Conservation (phyloP, 64 coral and sea anemone species). For the Montipora foliosa region DNA sequence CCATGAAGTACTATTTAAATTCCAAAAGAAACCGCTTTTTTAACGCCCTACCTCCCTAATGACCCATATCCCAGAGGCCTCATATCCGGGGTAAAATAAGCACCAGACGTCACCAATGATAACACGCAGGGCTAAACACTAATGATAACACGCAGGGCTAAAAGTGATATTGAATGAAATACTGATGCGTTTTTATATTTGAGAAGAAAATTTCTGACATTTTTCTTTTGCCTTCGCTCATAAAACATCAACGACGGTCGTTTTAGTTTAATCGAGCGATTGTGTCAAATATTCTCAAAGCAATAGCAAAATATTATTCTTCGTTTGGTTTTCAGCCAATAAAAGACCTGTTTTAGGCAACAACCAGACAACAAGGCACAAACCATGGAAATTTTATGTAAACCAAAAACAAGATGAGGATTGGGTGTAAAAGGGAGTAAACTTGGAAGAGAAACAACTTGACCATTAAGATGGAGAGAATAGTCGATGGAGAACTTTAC, state of each 20-base stretch:
- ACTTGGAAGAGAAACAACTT: neutral
- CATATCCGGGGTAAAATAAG: too few relatives aligned
- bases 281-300: neutral
- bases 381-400: neutral
- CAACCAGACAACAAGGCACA: neutral
- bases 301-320: neutral
- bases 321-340: neutral
- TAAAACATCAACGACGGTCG: neutral
- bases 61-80: too few relatives aligned
- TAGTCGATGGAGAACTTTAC: neutral
- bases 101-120: neutral
- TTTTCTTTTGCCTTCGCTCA: neutral
- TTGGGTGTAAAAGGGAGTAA: neutral
- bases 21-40: too few relatives aligned
- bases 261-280: neutral
- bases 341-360: neutral
- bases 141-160: too few relatives aligned
- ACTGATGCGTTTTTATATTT: neutral
- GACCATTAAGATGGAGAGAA: too few relatives aligned
- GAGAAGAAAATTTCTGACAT: neutral
- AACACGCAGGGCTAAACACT: too few relatives aligned
- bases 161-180: conserved; percentile 2
- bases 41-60: too few relatives aligned
- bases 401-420: neutral
- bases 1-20: too few relatives aligned